Evolutionary conservation across 2,888 invertebrate species (phyloP).

Genomic region (Blera fallax): DNA sequence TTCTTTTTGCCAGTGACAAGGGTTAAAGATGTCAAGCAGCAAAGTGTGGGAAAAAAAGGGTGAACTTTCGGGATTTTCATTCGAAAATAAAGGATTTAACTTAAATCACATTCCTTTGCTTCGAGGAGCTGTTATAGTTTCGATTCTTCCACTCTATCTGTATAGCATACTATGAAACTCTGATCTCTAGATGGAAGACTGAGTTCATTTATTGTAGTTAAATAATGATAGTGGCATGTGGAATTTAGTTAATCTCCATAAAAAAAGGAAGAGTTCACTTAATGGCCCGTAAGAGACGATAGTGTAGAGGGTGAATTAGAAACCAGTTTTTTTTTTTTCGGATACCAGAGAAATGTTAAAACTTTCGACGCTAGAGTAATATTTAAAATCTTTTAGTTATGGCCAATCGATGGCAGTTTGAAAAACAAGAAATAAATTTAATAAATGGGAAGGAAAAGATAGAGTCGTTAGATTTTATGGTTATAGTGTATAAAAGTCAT

Average conservation of each 20-base stretch:
- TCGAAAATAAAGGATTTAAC: slow-evolving; percentile 44
- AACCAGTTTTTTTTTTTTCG: neutral
- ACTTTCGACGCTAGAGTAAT: neutral
- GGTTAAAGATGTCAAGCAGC: slow-evolving; percentile 25
- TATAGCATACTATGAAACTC: neutral
- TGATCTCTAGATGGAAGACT: neutral
- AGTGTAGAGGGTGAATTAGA: slow-evolving; percentile 9
- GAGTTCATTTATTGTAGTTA: slow-evolving; percentile 34
- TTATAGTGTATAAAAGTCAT: slow-evolving; percentile 17
- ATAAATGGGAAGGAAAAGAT: slow-evolving; percentile 23
- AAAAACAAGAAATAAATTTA: slow-evolving; percentile 24
- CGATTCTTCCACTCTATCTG: no score
- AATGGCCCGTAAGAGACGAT: slow-evolving; percentile 52
- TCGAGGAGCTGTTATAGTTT: neutral
- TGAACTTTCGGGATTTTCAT: slow-evolving; percentile 14
- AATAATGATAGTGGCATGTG: slow-evolving; percentile 49
- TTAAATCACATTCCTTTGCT: slow-evolving; percentile 44
- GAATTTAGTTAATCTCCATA: slow-evolving; percentile 44
- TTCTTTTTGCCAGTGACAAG: slow-evolving; percentile 34
- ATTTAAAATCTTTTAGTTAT: slow-evolving; percentile 15
- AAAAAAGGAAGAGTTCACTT: slow-evolving; percentile 17
- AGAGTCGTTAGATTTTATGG: slow-evolving; percentile 38
- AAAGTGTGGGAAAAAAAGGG: neutral
- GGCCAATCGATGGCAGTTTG: slow-evolving; percentile 13
- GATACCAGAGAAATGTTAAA: neutral